Conservation (phyloP, 2,797 vertebrate species). For the Phrynocephalus vlangalii region DNA sequence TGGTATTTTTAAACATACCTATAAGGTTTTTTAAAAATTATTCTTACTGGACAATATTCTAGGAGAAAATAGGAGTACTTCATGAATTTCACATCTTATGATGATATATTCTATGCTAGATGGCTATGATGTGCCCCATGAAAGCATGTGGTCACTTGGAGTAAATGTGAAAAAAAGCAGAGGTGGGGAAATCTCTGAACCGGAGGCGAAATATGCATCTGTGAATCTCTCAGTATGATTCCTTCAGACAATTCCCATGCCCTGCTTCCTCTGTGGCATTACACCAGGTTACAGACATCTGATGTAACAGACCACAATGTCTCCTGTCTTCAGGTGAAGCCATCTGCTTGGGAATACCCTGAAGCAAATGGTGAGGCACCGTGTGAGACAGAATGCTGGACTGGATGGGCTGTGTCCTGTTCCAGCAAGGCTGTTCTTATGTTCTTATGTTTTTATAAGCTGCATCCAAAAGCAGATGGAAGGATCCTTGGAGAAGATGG, state of each 20-base stretch:
- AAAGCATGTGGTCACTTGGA: neutral
- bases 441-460: no score
- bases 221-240: neutral
- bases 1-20: constrained; percentile 55
- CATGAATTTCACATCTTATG: constrained; percentile 49
- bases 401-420: no score
- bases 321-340: no score
- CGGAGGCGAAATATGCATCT: neutral
- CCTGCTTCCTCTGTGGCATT: neutral
- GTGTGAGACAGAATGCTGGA: no score
- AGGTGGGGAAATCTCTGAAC: neutral
- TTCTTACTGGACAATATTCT: constrained; percentile 43
- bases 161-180: neutral
- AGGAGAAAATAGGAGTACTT: constrained; percentile 5
- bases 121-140: no score
- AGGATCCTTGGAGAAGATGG: neutral
- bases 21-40: constrained; percentile 49
- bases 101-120: neutral
- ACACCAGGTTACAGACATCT: no score
- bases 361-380: no score
- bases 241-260: neutral
- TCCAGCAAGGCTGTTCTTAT: no score
- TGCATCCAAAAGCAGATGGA: neutral
- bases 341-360: no score
- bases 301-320: no score